These are phyloP conservation scores for Ptychodera flava DNA, from an alignment of 35 echinoderm and acorn worm species.

Conservation along the genomic window DNA sequence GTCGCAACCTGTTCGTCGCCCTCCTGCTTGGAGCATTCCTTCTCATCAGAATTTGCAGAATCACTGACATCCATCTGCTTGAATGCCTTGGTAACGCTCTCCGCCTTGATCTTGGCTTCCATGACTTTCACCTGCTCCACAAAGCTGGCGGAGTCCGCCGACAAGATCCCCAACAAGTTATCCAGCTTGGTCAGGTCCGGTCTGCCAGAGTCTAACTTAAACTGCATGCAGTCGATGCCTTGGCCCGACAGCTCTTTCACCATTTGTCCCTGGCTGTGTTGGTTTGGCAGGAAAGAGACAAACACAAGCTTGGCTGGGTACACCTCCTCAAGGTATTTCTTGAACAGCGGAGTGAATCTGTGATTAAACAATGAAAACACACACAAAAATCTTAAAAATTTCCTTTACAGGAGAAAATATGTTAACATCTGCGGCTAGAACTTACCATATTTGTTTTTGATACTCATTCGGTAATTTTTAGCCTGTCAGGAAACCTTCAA, in stretches of 20 bases:
- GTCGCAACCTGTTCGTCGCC: too few relatives aligned
- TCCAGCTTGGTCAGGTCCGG: conserved; percentile 83
- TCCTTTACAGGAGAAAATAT: too few relatives aligned
- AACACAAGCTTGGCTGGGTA: conserved; percentile 77
- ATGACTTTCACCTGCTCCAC: conserved; percentile 28
- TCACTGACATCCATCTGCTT: neutral
- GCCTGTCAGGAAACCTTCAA: too few relatives aligned
- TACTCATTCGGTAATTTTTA: too few relatives aligned
- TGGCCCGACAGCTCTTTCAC: conserved; percentile 30
- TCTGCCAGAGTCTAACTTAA: conserved; percentile 46
- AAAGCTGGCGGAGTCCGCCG: conserved; percentile 48
- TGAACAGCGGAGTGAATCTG: conserved; percentile 67
- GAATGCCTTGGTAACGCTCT: neutral
- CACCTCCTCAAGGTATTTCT: conserved; percentile 66
- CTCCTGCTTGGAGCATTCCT: too few relatives aligned
- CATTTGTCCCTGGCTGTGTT: conserved; percentile 57
- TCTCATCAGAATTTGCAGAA: too few relatives aligned
- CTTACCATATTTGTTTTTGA: too few relatives aligned
- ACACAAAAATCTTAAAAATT: too few relatives aligned
- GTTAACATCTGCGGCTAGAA: too few relatives aligned
- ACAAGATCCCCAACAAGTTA: conserved; percentile 66
- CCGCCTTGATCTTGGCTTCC: conserved; percentile 14
- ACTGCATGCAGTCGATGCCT: conserved; percentile 52
- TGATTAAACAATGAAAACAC: neutral
- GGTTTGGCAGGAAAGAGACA: conserved; percentile 68